Evolutionary conservation across 2,797 vertebrate genomes (phyloP), one percentile per base, ranked within the genome.

Genomic region (Spondyliosoma cantharus): DNA sequence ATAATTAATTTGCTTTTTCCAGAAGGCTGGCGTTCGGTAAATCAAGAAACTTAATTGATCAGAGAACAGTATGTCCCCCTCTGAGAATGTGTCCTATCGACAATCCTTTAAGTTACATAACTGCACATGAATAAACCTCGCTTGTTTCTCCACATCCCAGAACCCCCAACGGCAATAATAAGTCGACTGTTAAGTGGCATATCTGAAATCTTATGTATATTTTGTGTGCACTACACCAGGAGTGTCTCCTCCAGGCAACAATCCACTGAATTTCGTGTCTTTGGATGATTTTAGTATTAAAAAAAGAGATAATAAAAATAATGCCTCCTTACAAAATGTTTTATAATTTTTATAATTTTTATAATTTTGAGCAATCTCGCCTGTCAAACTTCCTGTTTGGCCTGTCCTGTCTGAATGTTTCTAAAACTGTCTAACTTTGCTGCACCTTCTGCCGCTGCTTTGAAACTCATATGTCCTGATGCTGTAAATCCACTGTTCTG

Each of bases 1-100:
- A 83, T 70, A 77, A 72, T 73, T 52, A 14, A 74, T 83, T 78
- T 46, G 59, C n/a, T 80, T 78, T 70, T 49, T 25, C 79, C 29
- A 20, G 29, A 64, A 22, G 14, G 58, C 32, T 59, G 57, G 56
- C 27, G 37, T 2, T 29, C 22, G 25, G 25, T 76, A 29, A 86
- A 82, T 81, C 24, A 46, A 77, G 25, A 29, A 61, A 60, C 46
- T 9, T 61, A 37, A 66, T 74, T 59, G 66, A 72, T 75, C 37
- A 48, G 24, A 37, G 37, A 70, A 65, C 43, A 4, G 43, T 77
- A 64, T 54, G 46, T 58, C 43, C 53, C 1, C 12, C 14, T 17
- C 20, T 48, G 60, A 15, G 16, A 6, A 68, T 4, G 0, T 63
- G 14, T 48, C 16, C 17, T 78, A 2, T 52, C 67, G 20, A 74